Evolutionary conservation across 2,113 vertebrate genomes (phyloP).

Genomic region (Acrocephalus kingi): DNA sequence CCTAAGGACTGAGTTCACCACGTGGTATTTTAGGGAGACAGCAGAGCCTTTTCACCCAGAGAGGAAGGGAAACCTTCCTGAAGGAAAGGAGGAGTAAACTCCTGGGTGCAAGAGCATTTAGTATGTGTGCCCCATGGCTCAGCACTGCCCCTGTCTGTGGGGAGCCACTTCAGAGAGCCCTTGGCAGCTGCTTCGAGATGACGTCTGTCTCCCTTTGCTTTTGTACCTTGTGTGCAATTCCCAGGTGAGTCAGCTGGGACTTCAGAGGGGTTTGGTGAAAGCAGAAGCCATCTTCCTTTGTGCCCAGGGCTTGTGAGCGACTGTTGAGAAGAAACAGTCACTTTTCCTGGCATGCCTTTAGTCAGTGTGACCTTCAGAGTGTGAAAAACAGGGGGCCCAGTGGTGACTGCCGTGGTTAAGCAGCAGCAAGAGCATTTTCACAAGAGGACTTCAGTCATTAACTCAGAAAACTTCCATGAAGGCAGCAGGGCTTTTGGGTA

Average conservation of each 20-base stretch:
- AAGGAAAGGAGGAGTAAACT: not conserved
- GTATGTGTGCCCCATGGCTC: not conserved
- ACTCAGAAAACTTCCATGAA: conserved; percentile 1
- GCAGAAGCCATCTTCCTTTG: conserved; percentile 13
- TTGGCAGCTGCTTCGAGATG: not conserved
- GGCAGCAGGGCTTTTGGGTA: not conserved
- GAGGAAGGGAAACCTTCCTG: not conserved
- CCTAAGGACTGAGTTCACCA: not conserved
- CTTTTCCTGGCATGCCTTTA: conserved; percentile 65
- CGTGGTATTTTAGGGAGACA: not conserved
- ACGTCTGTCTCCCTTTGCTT: not conserved
- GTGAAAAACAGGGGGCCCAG: not conserved
- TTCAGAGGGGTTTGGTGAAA: not conserved
- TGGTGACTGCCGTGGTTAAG: conserved; percentile 5
- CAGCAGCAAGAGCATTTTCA: conserved; percentile 19
- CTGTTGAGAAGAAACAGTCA: conserved; percentile 56
- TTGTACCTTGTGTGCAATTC: conserved; percentile 20
- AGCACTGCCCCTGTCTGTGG: not conserved
- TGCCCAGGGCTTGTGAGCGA: not conserved
- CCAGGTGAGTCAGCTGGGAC: conserved; percentile 30
- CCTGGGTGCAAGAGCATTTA: not conserved
- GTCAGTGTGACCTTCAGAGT: conserved; percentile 58
- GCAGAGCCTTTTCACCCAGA: not conserved
- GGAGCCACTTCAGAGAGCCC: not conserved
- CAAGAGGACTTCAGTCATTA: not conserved